phyloP scores from a whole-genome alignment of 2,113 vertebrate genomes.

The Phalacrocorax pelagicus region DNA sequence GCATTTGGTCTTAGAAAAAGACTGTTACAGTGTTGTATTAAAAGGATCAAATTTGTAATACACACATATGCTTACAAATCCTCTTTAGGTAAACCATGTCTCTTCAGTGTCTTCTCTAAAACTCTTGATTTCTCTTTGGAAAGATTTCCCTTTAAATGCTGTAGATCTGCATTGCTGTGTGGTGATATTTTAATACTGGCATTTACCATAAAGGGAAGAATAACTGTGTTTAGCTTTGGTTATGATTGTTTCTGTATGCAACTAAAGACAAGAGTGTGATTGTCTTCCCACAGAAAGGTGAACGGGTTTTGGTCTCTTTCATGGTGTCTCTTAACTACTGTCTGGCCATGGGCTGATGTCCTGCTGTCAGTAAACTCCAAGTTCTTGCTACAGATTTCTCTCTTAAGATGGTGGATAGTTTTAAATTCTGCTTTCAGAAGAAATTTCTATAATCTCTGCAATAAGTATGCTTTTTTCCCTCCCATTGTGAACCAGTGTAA shows the following conservation, averaged over 20 bases:
- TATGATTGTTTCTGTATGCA: neutral
- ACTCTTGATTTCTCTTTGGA: neutral
- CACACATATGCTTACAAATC: neutral
- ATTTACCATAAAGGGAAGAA: neutral
- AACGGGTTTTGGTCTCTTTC: neutral
- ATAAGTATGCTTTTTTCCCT: neutral
- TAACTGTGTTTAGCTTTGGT: neutral
- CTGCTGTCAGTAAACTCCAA: neutral
- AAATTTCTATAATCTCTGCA: neutral
- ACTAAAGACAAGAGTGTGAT: neutral
- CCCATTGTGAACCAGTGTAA: neutral
- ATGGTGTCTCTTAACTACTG: neutral
- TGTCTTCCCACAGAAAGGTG: neutral
- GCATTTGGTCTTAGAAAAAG: neutral
- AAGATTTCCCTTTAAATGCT: neutral
- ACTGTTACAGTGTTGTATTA: neutral
- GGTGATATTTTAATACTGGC: neutral
- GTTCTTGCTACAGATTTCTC: neutral
- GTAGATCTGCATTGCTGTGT: neutral
- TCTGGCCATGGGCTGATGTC: neutral
- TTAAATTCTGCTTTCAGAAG: neutral
- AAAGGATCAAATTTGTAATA: neutral
- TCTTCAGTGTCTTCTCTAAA: neutral
- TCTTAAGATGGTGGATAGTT: neutral
- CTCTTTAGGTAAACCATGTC: neutral